Evolutionary conservation across 2,113 vertebrate genomes (phyloP).

Genomic region (Callorhinus ursinus): DNA sequence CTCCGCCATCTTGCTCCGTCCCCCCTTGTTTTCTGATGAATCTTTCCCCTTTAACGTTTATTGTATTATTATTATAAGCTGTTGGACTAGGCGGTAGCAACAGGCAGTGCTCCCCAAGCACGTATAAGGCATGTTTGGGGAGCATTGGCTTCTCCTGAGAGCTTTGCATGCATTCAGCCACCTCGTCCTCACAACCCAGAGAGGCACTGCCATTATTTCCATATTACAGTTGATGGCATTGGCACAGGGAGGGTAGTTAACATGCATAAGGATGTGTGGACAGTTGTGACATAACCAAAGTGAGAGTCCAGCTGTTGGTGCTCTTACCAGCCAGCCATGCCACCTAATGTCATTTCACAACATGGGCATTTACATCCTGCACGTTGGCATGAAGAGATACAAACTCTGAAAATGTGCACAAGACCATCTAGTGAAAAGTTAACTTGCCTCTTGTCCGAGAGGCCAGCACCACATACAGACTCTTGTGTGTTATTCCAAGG

Average conservation of each 20-base stretch:
- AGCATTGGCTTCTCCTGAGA: neutral
- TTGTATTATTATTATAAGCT: neutral
- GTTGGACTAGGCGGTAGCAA: neutral
- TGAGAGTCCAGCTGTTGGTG: neutral
- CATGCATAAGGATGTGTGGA: rapidly evolving
- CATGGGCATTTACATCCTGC: neutral
- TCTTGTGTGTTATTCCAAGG: neutral
- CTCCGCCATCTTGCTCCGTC: too few relatives aligned
- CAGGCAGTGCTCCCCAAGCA: neutral
- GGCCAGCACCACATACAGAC: rapidly evolving
- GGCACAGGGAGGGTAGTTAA: neutral
- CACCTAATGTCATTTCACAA: neutral
- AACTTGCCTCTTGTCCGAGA: neutral
- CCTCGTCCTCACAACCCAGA: neutral
- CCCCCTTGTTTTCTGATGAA: neutral
- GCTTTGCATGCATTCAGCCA: neutral
- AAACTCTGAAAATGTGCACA: neutral
- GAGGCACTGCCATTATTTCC: neutral
- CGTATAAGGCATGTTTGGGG: too few relatives aligned
- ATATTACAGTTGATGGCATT: neutral
- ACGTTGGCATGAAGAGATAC: neutral
- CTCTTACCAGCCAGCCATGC: neutral
- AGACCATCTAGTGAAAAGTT: neutral
- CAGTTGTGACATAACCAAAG: neutral
- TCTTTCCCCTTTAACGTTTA: neutral